Evolutionary conservation across 2,113 vertebrate genomes (phyloP).

Genomic region (Azemiops feae): DNA sequence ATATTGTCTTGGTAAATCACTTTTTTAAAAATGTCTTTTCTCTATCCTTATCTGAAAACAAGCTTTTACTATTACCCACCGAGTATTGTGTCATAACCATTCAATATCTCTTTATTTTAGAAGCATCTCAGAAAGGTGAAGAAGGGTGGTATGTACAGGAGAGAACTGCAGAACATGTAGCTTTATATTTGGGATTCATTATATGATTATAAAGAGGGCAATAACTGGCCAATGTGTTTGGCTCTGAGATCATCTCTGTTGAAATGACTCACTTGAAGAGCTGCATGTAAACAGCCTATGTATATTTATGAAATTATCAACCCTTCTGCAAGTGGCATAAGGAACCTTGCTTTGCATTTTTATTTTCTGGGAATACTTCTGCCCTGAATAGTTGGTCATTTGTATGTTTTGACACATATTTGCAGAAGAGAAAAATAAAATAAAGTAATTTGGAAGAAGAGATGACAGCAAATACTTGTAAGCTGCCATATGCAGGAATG

Average conservation of each 20-base stretch:
- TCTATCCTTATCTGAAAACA: neutral
- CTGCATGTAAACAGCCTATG: neutral
- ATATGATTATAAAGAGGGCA: neutral
- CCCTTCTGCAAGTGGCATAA: constrained; percentile 12
- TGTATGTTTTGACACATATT: neutral
- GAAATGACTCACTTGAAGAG: neutral
- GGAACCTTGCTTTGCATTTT: neutral
- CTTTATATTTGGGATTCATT: neutral
- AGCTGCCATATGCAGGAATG: neutral
- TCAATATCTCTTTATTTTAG: neutral
- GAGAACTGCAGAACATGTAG: neutral
- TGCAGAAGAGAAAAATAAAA: constrained; percentile 21
- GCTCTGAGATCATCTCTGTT: neutral
- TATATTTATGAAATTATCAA: neutral
- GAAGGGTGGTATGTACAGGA: neutral
- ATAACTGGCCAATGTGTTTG: neutral
- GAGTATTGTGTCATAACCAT: neutral
- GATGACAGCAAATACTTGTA: constrained; percentile 20
- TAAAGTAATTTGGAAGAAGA: constrained; percentile 10
- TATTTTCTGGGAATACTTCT: constrained; percentile 23
- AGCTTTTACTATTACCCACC: neutral
- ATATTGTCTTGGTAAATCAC: neutral
- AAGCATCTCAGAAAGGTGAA: neutral
- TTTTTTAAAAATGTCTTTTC: neutral
- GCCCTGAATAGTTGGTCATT: constrained; percentile 1